A percentile compares a stretch with the other conserved stretches of the same genome.
phyloP scores from a whole-genome alignment of 2,797 vertebrate genomes.

The Labroides dimidiatus region DNA sequence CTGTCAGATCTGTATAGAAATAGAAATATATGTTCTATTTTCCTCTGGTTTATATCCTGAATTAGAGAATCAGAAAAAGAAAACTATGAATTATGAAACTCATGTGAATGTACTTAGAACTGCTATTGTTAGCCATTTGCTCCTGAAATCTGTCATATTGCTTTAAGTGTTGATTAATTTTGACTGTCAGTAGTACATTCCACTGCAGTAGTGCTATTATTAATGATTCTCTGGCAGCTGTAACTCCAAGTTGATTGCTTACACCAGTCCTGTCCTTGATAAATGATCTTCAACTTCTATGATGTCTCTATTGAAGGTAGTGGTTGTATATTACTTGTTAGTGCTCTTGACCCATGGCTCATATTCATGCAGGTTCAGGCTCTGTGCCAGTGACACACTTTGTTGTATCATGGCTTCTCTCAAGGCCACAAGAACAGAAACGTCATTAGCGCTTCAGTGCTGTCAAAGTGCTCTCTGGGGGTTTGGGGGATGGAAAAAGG shows the following conservation, averaged over 20 bases:
- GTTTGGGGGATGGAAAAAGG: conserved; percentile 45
- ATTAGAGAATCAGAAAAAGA: too few species aligned
- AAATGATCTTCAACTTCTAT: conserved; percentile 3
- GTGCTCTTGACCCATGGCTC: not conserved
- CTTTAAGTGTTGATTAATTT: conserved; percentile 13
- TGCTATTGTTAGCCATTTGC: too few species aligned
- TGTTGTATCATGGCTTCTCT: conserved; percentile 39
- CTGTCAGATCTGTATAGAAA: too few species aligned
- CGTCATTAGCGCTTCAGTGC: conserved; percentile 30
- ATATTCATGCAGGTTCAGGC: conserved; percentile 19
- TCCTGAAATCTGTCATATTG: not conserved
- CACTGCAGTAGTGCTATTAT: conserved; percentile 5
- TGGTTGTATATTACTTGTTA: conserved; percentile 5
- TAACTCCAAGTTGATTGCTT: conserved; percentile 2
- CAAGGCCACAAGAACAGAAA: conserved; percentile 43
- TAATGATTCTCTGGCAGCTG: conserved; percentile 3
- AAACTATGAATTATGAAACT: too few species aligned
- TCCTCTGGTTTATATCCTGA: too few species aligned
- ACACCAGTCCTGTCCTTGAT: not conserved
- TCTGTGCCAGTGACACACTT: conserved; percentile 23
- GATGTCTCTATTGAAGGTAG: not conserved
- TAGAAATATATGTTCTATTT: too few species aligned
- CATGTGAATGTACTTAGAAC: too few species aligned
- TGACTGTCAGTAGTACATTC: conserved; percentile 18
- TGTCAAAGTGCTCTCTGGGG: conserved; percentile 42